A percentile compares a stretch with the other conserved stretches of the same genome.
Conservation (phyloP, 1,140 invertebrate genomes). For the Vollenhovia emeryi region DNA sequence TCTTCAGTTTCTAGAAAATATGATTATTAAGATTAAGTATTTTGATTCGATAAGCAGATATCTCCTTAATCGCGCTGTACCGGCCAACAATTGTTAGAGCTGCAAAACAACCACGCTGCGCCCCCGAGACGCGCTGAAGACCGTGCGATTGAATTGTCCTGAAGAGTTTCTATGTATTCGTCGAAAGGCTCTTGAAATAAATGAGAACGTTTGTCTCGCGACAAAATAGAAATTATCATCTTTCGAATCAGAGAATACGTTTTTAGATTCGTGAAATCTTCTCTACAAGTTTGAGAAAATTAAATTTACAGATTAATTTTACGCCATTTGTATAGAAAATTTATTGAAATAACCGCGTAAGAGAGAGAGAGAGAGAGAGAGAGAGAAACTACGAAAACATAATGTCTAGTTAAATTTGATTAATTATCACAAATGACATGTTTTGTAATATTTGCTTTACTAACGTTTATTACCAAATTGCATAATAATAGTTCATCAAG, state of each 20-base stretch:
- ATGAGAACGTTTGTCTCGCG: not conserved
- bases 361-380: too few species aligned
- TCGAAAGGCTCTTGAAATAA: not conserved
- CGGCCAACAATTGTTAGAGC: not conserved
- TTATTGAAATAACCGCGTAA: not conserved
- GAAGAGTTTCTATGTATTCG: not conserved
- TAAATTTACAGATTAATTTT: not conserved
- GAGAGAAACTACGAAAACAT: not conserved
- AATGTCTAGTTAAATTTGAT: not conserved
- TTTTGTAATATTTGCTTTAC: not conserved
- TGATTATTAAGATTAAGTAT: not conserved
- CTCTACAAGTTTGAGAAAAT: not conserved
- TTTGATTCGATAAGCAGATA: not conserved
- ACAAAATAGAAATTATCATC: not conserved
- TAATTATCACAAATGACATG: not conserved
- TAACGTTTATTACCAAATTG: slow-evolving; percentile 11
- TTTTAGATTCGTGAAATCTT: not conserved
- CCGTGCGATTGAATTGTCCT: not conserved
- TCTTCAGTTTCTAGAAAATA: not conserved
- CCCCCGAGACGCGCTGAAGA: not conserved
- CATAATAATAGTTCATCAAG: not conserved
- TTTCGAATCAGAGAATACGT: not conserved
- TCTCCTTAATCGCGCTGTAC: not conserved
- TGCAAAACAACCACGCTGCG: not conserved
- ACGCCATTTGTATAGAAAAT: not conserved